These are phyloP conservation scores for Meloidogyne floridensis DNA, from an alignment of 1,140 invertebrate species.

Conservation along the genomic window DNA sequence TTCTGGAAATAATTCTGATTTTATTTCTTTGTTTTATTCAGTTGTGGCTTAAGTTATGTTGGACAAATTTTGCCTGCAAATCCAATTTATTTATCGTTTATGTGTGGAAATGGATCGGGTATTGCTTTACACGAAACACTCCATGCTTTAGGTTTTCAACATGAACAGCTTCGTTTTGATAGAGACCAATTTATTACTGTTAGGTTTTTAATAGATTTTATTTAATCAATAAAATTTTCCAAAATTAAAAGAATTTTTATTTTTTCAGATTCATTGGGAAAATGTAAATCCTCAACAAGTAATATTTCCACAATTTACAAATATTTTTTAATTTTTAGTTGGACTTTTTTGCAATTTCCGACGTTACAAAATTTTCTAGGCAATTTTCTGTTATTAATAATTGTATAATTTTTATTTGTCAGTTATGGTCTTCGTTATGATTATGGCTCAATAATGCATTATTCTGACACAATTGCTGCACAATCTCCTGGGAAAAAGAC, in stretches of 20 bases:
- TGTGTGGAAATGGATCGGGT: slow-evolving; percentile 59
- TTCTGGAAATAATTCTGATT: not conserved
- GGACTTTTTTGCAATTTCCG: slow-evolving; percentile 61
- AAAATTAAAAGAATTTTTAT: not conserved
- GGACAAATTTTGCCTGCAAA: slow-evolving; percentile 54
- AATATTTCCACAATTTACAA: not conserved
- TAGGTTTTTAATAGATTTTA: not conserved
- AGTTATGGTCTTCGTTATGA: slow-evolving; percentile 55
- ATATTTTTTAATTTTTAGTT: slow-evolving; percentile 45
- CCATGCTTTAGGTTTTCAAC: slow-evolving; percentile 67
- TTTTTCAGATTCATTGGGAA: slow-evolving; percentile 66
- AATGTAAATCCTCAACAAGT: slow-evolving; percentile 68
- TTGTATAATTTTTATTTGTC: slow-evolving; percentile 8
- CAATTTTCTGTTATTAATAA: not conserved
- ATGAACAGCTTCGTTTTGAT: slow-evolving; percentile 71
- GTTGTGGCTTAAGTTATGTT: slow-evolving; percentile 59
- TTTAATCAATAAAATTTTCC: too few species aligned
- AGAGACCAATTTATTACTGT: slow-evolving; percentile 69
- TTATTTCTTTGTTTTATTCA: slow-evolving; percentile 32
- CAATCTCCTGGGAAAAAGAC: slow-evolving; percentile 45
- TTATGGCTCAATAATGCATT: slow-evolving; percentile 60
- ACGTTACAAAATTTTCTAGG: slow-evolving; percentile 59
- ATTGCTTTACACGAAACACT: slow-evolving; percentile 63
- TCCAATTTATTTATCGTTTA: slow-evolving; percentile 54
- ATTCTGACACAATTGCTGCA: slow-evolving; percentile 40